Evolutionary conservation across 1,140 invertebrate genomes (phyloP), one percentile per base, ranked within the genome.

Genomic region (Colletes gigas): DNA sequence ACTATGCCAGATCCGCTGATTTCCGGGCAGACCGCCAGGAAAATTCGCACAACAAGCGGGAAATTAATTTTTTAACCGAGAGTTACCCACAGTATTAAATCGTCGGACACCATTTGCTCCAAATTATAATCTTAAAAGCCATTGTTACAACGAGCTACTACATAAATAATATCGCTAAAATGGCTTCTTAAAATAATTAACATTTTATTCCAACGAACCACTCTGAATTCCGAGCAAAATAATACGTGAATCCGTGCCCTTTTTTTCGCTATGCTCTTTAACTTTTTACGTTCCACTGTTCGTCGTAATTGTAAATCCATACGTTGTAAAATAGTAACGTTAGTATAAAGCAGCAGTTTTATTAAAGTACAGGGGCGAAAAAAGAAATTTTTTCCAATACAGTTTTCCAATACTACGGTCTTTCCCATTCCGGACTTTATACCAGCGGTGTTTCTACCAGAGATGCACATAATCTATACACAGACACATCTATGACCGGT

Each of bases 381-480:
- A 69, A 62, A 52, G 7, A 39, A 8, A 44, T 72, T 65, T 65
- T 19, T 69, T 47, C 50, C 39, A 55, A 39, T 78, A 70, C 57
- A 21, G 76, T 81, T 77, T 57, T 52, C 52, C 79, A 10, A 63
- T 81, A 67, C 39, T 14, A 10, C 59, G 44, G 17, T 10, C 17
- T 44, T 15, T 30, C 39, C 21, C n/a, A 21, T 81, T 70, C 47
- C 9, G 9, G 39, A 21, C 52, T 69, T 69, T 73, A 62, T 68
- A 10, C 15, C 30, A 19, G 10, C 4, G 5, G 44, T 44, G n/a
- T 55, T 65, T 57, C n/a, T 39, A 47, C 7, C 66, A 44, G 73
- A 50, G 59, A 55, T 17, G 41, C 15, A 54, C 47, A 66, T 75
- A 80, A 80, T 67, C 78, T 74, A 52, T 60, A 57, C 19, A 63